Evolutionary conservation across 37 sponge, comb jelly and placozoan genomes (phyloP).

Genomic region (Hexactinellida sp.): DNA sequence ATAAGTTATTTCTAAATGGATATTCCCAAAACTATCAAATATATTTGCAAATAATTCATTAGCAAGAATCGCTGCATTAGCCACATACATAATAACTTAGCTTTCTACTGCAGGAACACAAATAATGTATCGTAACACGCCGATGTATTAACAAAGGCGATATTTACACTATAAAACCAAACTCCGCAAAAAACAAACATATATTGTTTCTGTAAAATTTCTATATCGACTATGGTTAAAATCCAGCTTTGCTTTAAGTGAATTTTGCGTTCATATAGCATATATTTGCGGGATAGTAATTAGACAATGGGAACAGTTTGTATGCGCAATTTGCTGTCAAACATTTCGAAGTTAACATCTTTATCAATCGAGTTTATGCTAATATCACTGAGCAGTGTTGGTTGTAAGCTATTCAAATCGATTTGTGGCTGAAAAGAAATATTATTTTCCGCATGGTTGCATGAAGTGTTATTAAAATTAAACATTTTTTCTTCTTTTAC

Average conservation of each 20-base stretch:
- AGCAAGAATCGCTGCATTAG: background rate
- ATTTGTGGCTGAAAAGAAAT: background rate
- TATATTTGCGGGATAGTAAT: background rate
- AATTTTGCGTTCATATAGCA: background rate
- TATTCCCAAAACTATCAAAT: background rate
- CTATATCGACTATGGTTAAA: background rate
- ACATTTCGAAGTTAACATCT: constrained; percentile 1
- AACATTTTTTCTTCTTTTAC: background rate
- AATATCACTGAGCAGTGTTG: background rate
- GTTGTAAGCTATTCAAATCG: background rate
- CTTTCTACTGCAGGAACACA: background rate
- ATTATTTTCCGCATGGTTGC: background rate
- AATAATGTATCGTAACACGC: constrained; percentile 3
- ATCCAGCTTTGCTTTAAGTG: constrained; percentile 8
- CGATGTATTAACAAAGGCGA: background rate
- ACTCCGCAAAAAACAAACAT: background rate
- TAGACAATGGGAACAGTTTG: too few relatives aligned
- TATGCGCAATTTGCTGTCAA: background rate
- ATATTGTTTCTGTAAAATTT: background rate
- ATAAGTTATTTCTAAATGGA: too few relatives aligned
- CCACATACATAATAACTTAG: background rate
- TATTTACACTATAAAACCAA: constrained; percentile 3
- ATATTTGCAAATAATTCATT: background rate
- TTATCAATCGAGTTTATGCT: background rate
- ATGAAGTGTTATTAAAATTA: background rate